phyloP scores from a whole-genome alignment of 2,888 invertebrate genomes.

The Ferdinandea cuprea region DNA sequence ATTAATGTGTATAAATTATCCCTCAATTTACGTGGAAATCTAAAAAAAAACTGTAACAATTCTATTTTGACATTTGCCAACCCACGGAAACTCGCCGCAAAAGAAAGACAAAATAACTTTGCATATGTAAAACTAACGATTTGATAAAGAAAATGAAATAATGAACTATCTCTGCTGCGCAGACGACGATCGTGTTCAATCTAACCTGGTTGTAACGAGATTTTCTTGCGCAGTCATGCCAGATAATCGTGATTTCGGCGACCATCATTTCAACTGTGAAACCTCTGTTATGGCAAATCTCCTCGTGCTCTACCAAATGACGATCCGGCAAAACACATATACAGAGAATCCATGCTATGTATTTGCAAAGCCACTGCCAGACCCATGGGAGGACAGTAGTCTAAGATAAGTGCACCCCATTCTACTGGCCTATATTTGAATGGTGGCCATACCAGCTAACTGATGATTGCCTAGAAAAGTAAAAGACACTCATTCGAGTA shows the following conservation, averaged over 20 bases:
- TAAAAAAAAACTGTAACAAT: slow-evolving; percentile 43
- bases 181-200: slow-evolving; percentile 54
- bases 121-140: slow-evolving; percentile 62
- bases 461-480: slow-evolving; percentile 14
- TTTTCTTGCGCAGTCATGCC: slow-evolving; percentile 50
- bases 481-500: slow-evolving; percentile 14
- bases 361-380: no score
- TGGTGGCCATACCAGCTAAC: slow-evolving; percentile 14
- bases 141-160: slow-evolving; percentile 65
- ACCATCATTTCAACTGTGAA: slow-evolving; percentile 50
- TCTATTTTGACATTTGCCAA: slow-evolving; percentile 31
- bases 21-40: slow-evolving; percentile 20
- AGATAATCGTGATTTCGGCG: slow-evolving; percentile 65
- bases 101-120: slow-evolving; percentile 22
- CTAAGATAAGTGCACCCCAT: slow-evolving; percentile 45
- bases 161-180: slow-evolving; percentile 33
- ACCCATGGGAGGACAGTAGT: slow-evolving; percentile 57
- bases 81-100: background rate
- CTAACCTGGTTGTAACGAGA: slow-evolving; percentile 48
- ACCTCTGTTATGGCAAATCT: slow-evolving; percentile 39
- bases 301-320: slow-evolving; percentile 38
- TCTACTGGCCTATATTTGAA: slow-evolving; percentile 45
- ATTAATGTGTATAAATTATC: slow-evolving; percentile 50
- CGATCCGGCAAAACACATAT: slow-evolving; percentile 22
- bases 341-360: slow-evolving; percentile 16